Percentiles rank a stretch among this genome's conserved stretches.
Evolutionary conservation across 2,888 invertebrate species (phyloP).

Genomic region (Meteorus colon): DNA sequence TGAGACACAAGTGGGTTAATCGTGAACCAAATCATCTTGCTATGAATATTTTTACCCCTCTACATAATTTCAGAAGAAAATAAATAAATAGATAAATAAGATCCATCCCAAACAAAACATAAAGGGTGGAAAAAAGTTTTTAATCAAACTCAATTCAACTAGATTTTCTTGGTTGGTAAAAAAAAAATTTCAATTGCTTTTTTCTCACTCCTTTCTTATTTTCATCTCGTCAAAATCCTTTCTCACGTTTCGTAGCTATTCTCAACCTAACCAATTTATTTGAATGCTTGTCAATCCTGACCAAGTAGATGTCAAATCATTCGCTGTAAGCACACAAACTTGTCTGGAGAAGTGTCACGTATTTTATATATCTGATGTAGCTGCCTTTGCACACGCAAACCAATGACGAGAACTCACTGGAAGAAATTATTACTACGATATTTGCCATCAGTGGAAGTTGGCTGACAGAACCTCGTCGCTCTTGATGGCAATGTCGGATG

Average conservation of each 20-base stretch:
- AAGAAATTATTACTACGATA: slow-evolving; percentile 37
- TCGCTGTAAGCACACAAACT: slow-evolving; percentile 1
- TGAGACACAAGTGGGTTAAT: slow-evolving; percentile 42
- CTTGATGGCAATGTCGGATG: slow-evolving; percentile 25
- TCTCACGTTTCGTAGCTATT: neutral
- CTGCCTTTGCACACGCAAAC: neutral
- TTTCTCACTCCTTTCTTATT: neutral
- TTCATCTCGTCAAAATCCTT: too few relatives aligned
- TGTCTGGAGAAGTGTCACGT: slow-evolving; percentile 17
- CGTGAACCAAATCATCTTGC: slow-evolving; percentile 25
- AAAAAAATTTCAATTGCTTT: slow-evolving; percentile 1
- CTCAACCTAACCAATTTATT: slow-evolving; percentile 23
- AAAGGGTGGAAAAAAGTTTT: neutral
- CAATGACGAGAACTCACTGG: slow-evolving; percentile 23
- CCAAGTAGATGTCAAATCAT: slow-evolving; percentile 19
- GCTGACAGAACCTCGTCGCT: slow-evolving; percentile 48
- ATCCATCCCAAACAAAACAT: neutral
- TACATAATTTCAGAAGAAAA: neutral
- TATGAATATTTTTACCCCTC: slow-evolving; percentile 7
- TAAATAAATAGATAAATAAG: neutral
- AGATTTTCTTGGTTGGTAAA: neutral
- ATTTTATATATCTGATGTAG: neutral
- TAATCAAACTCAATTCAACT: slow-evolving; percentile 16
- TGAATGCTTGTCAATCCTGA: slow-evolving; percentile 33
- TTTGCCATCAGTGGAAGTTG: slow-evolving; percentile 39